Evolutionary conservation across 1,140 invertebrate genomes (phyloP).

Genomic region (Tetramorium simillimum): DNA sequence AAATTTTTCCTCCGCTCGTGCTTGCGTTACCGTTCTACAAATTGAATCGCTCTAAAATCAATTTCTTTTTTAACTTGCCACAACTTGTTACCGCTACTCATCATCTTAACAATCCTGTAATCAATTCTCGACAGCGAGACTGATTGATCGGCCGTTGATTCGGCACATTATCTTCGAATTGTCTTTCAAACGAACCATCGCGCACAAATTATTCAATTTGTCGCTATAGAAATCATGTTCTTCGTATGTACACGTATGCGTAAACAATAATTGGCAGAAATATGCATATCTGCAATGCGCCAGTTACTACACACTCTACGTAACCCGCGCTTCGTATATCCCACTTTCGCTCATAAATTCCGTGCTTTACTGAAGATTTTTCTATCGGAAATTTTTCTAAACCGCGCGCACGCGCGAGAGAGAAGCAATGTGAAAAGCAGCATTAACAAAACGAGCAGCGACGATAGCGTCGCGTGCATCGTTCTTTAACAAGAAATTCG

Average conservation of each 20-base stretch:
- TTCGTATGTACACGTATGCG: neutral
- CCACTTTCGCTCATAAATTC: neutral
- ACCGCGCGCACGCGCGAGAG: constrained; percentile 25
- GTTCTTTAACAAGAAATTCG: constrained; percentile 8
- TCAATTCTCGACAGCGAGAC: neutral
- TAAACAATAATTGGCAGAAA: neutral
- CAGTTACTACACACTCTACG: neutral
- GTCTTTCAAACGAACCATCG: constrained; percentile 5
- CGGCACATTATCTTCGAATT: neutral
- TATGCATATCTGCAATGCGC: neutral
- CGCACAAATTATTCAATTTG: constrained; percentile 5
- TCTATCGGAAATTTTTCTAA: constrained; percentile 30
- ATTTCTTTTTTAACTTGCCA: neutral
- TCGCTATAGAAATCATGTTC: neutral
- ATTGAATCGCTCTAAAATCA: neutral
- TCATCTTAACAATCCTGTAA: neutral
- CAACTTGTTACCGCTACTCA: neutral
- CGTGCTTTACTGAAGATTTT: neutral
- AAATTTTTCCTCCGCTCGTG: neutral
- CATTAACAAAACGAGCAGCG: constrained; percentile 8
- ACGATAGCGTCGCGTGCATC: constrained; percentile 14
- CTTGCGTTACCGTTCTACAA: neutral
- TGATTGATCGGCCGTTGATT: neutral
- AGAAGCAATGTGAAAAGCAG: constrained; percentile 9
- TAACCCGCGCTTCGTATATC: neutral